Percentiles rank a stretch among this genome's conserved stretches.
Conservation (phyloP, 2,888 invertebrate species). For the Cephus nigrinus region DNA sequence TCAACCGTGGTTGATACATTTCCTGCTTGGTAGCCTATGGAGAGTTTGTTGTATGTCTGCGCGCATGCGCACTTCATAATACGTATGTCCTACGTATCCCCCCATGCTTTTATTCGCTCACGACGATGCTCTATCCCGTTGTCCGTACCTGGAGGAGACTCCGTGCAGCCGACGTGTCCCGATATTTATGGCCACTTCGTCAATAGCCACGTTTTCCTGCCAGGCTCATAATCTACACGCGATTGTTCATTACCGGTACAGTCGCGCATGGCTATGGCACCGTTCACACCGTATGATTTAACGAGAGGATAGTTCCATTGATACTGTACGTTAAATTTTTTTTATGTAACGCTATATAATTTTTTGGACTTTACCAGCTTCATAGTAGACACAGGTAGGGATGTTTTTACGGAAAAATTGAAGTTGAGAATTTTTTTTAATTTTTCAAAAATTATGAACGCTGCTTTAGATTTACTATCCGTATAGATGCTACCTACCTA, state of each 20-base stretch:
- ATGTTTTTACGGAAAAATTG: background rate
- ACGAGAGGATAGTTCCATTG: background rate
- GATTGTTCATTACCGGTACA: background rate
- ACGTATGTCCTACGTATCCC: background rate
- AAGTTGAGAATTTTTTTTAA: background rate
- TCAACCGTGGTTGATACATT: conserved; percentile 28
- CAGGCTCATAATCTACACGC: background rate
- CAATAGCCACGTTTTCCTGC: conserved; percentile 31
- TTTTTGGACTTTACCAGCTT: background rate
- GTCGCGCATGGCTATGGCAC: background rate
- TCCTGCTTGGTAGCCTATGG: conserved; percentile 40
- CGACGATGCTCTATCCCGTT: background rate
- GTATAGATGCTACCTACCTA: background rate
- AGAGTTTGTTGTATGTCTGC: background rate
- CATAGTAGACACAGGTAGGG: background rate
- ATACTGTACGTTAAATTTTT: background rate
- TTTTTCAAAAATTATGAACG: background rate
- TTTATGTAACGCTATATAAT: background rate
- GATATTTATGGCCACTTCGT: conserved; percentile 39
- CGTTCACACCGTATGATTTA: background rate
- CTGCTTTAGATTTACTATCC: background rate
- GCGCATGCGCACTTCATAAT: background rate
- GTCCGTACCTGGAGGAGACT: background rate
- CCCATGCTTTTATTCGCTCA: background rate
- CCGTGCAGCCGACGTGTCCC: background rate